A percentile compares a stretch with the other conserved stretches of the same genome.
Conservation (phyloP, 2,797 vertebrate species). For the Bradypodion ventrale region DNA sequence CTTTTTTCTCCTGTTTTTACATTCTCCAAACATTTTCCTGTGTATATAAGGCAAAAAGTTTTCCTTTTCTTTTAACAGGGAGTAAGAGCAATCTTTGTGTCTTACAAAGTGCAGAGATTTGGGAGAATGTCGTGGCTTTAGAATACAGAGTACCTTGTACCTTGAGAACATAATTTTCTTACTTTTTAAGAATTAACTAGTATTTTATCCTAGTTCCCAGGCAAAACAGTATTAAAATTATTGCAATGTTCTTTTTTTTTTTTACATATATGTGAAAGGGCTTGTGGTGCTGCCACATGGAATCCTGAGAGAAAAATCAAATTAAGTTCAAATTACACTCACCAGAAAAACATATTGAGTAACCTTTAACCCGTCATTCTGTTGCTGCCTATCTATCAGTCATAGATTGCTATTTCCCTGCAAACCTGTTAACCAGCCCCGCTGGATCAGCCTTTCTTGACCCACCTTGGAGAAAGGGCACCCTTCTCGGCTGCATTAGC, state of each 20-base stretch:
- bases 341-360: not conserved
- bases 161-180: not conserved
- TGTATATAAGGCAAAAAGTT: not conserved
- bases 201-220: not conserved
- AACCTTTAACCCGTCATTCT: not conserved
- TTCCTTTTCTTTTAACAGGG: not conserved
- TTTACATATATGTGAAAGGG: not conserved
- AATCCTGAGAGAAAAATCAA: not conserved
- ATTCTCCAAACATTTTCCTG: constrained; percentile 14
- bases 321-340: not conserved
- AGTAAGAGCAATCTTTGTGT: not conserved
- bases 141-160: not conserved
- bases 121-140: not conserved
- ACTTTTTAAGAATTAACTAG: not conserved
- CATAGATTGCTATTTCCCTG: too few species aligned
- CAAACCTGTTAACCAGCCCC: too few species aligned
- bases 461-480: too few species aligned
- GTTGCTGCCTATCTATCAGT: too few species aligned
- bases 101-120: not conserved
- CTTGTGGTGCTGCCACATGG: not conserved
- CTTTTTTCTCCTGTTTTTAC: constrained; percentile 19
- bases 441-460: too few species aligned
- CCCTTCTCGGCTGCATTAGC: too few species aligned
- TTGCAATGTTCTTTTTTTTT: not conserved
- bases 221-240: not conserved